Percentiles rank a stretch among this genome's conserved stretches.
Conservation (phyloP, 2,797 vertebrate genomes). For the Dipus sagitta region DNA sequence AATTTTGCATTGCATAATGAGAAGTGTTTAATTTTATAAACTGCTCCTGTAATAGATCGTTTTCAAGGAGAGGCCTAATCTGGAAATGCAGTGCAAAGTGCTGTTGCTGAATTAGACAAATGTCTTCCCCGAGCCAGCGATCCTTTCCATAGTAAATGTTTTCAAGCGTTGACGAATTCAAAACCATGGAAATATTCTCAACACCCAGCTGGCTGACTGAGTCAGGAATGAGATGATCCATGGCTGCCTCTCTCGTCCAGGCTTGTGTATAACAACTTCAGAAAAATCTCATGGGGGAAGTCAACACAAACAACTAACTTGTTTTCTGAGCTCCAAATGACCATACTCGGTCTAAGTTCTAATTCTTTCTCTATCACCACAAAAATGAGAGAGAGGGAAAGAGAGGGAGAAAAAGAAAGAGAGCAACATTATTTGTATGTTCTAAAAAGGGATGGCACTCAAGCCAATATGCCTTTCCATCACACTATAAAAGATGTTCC, state of each 20-base stretch:
- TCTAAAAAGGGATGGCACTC: not conserved
- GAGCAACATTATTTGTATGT: not conserved
- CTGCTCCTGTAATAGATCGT: slow-evolving; percentile 83
- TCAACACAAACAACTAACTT: slow-evolving; percentile 75
- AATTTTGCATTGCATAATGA: slow-evolving; percentile 84
- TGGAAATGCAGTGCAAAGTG: slow-evolving; percentile 79
- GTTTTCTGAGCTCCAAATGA: slow-evolving; percentile 49
- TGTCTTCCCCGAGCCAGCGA: slow-evolving; percentile 77
- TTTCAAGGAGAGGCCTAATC: slow-evolving; percentile 82
- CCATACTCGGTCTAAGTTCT: slow-evolving; percentile 76
- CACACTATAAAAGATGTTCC: not conserved
- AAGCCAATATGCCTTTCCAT: not conserved
- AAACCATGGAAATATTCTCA: slow-evolving; percentile 81
- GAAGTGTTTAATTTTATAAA: slow-evolving; percentile 85
- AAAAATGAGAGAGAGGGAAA: slow-evolving; percentile 57
- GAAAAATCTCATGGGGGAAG: slow-evolving; percentile 62
- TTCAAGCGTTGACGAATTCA: slow-evolving; percentile 71
- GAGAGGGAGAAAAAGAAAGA: not conserved
- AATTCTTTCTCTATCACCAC: slow-evolving; percentile 69
- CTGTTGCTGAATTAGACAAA: slow-evolving; percentile 78
- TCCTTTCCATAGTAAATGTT: slow-evolving; percentile 80
- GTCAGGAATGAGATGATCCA: slow-evolving; percentile 76
- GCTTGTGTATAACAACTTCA: slow-evolving; percentile 64
- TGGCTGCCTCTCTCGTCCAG: slow-evolving; percentile 68
- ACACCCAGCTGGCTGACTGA: slow-evolving; percentile 82